Conservation (phyloP, 1,140 invertebrate genomes). For the Hyposmocoma kahamanoa region DNA sequence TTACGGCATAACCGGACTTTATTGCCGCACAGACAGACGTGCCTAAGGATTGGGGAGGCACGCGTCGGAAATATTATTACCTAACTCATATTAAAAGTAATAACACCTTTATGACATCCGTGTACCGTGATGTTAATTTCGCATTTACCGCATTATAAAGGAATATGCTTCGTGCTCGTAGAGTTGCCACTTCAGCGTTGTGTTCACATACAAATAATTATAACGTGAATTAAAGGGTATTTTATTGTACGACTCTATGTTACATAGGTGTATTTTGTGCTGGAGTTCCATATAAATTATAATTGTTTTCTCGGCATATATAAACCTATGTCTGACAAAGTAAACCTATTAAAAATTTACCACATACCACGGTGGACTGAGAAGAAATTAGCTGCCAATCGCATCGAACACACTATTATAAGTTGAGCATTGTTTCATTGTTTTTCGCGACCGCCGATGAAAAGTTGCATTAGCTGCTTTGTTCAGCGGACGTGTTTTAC, state of each 20-base stretch:
- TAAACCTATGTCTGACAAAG: too few relatives aligned
- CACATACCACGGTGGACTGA: conserved; percentile 42
- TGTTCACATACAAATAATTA: too few relatives aligned
- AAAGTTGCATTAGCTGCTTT: conserved; percentile 40
- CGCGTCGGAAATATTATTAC: conserved; percentile 29
- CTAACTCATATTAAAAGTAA: conserved; percentile 17
- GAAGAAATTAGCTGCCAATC: conserved; percentile 70
- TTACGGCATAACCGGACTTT: conserved; percentile 57
- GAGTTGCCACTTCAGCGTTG: too few relatives aligned
- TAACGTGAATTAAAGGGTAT: too few relatives aligned
- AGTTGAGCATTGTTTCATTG: conserved; percentile 64
- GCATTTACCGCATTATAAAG: conserved; percentile 13
- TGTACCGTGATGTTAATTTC: conserved; percentile 22
- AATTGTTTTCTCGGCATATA: too few relatives aligned
- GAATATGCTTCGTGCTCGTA: too few relatives aligned
- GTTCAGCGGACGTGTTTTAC: neutral
- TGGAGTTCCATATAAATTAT: too few relatives aligned
- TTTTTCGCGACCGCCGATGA: conserved; percentile 51
- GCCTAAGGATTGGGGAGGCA: conserved; percentile 42
- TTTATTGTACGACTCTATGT: too few relatives aligned
- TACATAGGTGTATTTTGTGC: too few relatives aligned
- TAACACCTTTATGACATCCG: conserved; percentile 43
- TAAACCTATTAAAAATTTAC: conserved; percentile 44
- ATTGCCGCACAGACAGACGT: conserved; percentile 51
- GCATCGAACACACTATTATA: conserved; percentile 67